Conservation (phyloP, 2,797 vertebrate genomes). For the Pseudochirops corinnae region DNA sequence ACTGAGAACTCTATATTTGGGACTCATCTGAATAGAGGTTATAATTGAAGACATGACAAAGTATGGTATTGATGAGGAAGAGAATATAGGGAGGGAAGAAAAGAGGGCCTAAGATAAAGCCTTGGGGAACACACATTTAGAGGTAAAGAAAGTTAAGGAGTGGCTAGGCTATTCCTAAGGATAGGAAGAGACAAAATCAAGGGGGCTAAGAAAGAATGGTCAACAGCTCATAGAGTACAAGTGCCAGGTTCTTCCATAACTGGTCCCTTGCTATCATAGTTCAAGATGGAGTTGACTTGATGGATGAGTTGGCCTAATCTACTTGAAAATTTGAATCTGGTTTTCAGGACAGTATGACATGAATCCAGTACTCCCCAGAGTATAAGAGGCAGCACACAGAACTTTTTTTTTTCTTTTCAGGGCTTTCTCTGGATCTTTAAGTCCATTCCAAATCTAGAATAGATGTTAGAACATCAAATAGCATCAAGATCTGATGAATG, state of each 20-base stretch:
- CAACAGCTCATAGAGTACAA: neutral
- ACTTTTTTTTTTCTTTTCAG: neutral
- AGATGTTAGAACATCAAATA: neutral
- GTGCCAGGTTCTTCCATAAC: neutral
- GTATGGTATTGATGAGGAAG: neutral
- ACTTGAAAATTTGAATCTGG: neutral
- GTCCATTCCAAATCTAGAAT: neutral
- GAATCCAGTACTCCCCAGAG: neutral
- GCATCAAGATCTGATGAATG: neutral
- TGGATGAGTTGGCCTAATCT: neutral
- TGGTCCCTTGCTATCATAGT: constrained; percentile 14
- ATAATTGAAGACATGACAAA: neutral
- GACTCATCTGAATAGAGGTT: neutral
- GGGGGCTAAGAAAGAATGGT: neutral
- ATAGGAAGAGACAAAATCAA: neutral
- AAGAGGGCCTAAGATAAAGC: neutral
- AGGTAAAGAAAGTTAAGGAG: neutral
- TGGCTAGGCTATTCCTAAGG: neutral
- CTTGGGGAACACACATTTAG: neutral
- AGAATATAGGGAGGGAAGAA: neutral
- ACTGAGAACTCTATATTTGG: neutral
- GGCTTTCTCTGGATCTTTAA: neutral
- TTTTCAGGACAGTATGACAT: neutral
- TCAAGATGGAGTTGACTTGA: neutral
- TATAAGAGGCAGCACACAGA: neutral